Conservation (phyloP, 2,888 invertebrate genomes). For the Dryadula phaetusa region DNA sequence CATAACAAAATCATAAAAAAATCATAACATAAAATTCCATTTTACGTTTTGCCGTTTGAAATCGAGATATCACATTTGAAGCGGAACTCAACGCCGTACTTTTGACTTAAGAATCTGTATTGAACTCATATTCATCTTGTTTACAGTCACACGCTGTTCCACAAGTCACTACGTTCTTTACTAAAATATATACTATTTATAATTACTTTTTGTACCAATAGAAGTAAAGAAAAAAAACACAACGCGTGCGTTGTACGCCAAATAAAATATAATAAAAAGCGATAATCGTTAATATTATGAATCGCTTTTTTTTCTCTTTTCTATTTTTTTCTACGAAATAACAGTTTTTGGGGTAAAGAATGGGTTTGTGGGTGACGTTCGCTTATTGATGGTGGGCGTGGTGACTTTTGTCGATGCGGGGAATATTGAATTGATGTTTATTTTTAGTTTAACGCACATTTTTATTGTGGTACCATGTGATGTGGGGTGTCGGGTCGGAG, state of each 20-base stretch:
- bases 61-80: too few species aligned
- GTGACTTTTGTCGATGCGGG: neutral
- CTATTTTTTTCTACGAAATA: slow-evolving; percentile 18
- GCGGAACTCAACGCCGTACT: too few species aligned
- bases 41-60: too few species aligned
- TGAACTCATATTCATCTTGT: too few species aligned
- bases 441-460: slow-evolving; percentile 8
- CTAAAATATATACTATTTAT: too few species aligned
- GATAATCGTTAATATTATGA: slow-evolving; percentile 32
- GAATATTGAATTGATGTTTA: neutral
- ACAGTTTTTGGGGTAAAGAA: slow-evolving; percentile 27
- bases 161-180: too few species aligned
- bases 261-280: slow-evolving; percentile 19
- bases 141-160: too few species aligned
- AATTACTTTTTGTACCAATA: neutral
- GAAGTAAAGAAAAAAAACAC: neutral
- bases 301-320: slow-evolving; percentile 15
- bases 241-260: slow-evolving; percentile 14
- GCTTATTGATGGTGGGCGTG: slow-evolving; percentile 33
- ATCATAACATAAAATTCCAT: too few species aligned
- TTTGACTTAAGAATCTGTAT: too few species aligned
- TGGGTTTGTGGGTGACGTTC: slow-evolving; percentile 21
- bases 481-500: neutral
- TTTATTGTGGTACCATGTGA: slow-evolving; percentile 6
- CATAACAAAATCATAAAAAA: too few species aligned